phyloP scores from a whole-genome alignment of 2,113 vertebrate genomes.

The Apodemus speciosus region DNA sequence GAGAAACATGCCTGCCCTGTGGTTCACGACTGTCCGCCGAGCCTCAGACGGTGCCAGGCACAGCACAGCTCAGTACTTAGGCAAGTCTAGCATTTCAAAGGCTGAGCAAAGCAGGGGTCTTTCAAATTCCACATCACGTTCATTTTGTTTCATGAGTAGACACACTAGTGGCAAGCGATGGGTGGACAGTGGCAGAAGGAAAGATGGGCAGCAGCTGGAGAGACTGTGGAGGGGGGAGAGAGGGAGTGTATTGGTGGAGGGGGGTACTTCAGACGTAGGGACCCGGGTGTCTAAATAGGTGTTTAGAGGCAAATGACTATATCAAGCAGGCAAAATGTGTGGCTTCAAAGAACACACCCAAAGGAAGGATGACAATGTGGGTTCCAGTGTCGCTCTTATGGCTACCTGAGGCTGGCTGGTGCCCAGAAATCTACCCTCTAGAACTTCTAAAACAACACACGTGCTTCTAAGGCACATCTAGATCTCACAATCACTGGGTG shows the following conservation, averaged over 20 bases:
- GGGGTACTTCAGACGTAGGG: neutral
- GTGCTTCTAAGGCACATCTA: neutral
- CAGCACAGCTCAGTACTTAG: neutral
- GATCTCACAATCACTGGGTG: neutral
- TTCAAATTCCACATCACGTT: neutral
- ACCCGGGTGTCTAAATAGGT: neutral
- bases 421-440: neutral
- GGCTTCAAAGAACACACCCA: neutral
- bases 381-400: neutral
- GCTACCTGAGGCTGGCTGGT: neutral
- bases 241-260: fast-evolving
- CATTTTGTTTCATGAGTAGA: neutral
- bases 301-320: neutral
- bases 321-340: no score
- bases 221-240: neutral
- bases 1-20: neutral
- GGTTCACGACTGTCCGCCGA: neutral
- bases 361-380: neutral
- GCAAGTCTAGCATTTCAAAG: neutral
- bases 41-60: neutral
- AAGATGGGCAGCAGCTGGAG: fast-evolving
- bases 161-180: neutral
- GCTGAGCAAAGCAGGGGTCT: neutral
- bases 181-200: no score
- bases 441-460: neutral